Conservation (phyloP, 2,888 invertebrate genomes). For the Leptogaster cylindrica region DNA sequence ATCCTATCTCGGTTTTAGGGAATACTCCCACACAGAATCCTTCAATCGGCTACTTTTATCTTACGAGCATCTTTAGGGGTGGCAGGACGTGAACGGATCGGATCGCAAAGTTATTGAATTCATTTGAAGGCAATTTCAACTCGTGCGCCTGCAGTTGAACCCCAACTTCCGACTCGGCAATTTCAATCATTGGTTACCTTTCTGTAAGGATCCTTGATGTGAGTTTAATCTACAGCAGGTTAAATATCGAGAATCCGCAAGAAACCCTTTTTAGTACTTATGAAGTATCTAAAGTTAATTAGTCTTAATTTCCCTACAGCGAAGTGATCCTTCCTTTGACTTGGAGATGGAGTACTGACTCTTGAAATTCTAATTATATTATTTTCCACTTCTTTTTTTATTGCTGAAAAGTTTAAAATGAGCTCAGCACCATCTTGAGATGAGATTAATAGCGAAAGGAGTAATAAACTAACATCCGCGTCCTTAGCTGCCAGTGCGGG, state of each 20-base stretch:
- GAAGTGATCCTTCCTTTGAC: slow-evolving; percentile 27
- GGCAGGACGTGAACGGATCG: neutral
- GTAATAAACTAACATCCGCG: slow-evolving; percentile 40
- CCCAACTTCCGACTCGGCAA: slow-evolving; percentile 9
- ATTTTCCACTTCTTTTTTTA: slow-evolving; percentile 36
- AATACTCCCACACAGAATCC: too few relatives aligned
- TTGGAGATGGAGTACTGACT: neutral
- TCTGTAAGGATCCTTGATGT: slow-evolving; percentile 25
- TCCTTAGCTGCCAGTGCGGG: slow-evolving; percentile 11
- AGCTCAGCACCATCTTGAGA: slow-evolving; percentile 41
- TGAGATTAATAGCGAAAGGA: slow-evolving; percentile 38
- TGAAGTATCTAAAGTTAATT: slow-evolving; percentile 40
- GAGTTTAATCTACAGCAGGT: slow-evolving; percentile 30
- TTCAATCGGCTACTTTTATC: too few relatives aligned
- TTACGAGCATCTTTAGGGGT: too few relatives aligned
- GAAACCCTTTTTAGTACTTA: slow-evolving; percentile 33
- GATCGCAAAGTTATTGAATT: slow-evolving; percentile 1
- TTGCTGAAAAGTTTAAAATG: slow-evolving; percentile 41
- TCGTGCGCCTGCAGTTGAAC: slow-evolving; percentile 5
- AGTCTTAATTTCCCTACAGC: slow-evolving; percentile 37
- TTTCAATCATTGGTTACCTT: slow-evolving; percentile 11
- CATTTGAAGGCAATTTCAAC: neutral
- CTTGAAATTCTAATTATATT: slow-evolving; percentile 39
- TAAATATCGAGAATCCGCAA: slow-evolving; percentile 32
- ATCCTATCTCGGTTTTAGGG: neutral